These are phyloP conservation scores for Hippoglossus stenolepis DNA, from an alignment of 2,113 vertebrate genomes.

Conservation along the genomic window DNA sequence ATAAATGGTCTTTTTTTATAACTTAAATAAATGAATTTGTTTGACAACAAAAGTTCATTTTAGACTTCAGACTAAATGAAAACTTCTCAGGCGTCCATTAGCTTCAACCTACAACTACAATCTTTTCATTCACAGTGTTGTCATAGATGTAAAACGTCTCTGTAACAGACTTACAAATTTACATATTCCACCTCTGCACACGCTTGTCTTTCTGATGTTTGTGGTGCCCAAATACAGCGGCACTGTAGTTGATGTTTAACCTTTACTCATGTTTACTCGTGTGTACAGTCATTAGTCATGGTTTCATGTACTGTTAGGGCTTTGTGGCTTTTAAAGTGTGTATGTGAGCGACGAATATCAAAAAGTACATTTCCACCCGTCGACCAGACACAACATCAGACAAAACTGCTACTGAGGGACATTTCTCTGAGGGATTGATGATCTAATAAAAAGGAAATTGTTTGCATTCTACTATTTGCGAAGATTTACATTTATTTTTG, in stretches of 20 bases:
- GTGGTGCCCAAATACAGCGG: conserved; percentile 51
- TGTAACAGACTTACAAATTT: conserved; percentile 22
- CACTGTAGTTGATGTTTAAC: conserved; percentile 68
- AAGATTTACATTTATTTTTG: background rate
- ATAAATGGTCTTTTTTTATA: background rate
- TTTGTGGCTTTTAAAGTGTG: conserved; percentile 77
- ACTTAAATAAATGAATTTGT: background rate
- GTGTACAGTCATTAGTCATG: conserved; percentile 83
- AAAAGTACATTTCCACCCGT: conserved; percentile 60
- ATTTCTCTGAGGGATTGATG: background rate
- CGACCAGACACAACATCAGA: conserved; percentile 30
- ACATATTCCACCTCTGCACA: conserved; percentile 46
- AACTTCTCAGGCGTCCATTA: conserved; percentile 25
- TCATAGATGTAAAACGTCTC: conserved; percentile 36
- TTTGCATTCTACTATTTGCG: background rate
- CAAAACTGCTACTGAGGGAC: conserved; percentile 17
- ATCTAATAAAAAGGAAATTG: background rate
- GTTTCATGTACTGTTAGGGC: conserved; percentile 78
- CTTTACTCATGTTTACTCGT: conserved; percentile 69
- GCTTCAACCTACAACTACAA: background rate
- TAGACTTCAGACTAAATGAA: background rate
- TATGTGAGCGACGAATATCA: conserved; percentile 71
- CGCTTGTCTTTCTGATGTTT: conserved; percentile 48
- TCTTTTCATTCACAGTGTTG: conserved; percentile 15
- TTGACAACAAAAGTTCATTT: background rate